Evolutionary conservation across 2,888 invertebrate species (phyloP).

Genomic region (Argyra leucocephala): DNA sequence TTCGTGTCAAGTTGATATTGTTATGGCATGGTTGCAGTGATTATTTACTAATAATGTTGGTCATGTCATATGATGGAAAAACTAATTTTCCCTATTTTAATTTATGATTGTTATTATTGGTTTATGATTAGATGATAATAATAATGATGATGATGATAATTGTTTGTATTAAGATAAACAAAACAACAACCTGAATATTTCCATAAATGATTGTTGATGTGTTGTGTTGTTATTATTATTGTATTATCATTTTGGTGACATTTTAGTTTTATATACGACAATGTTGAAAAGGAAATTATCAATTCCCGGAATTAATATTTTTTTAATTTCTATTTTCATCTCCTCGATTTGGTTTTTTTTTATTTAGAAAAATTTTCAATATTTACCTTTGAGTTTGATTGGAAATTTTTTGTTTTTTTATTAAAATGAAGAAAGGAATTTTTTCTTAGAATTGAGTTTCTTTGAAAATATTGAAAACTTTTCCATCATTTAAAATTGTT

Average conservation of each 20-base stretch:
- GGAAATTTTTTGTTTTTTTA: no score
- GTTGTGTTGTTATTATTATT: no score
- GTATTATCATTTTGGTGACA: no score
- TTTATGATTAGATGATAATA: not conserved
- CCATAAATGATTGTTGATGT: not conserved
- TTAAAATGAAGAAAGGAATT: no score
- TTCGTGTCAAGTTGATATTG: no score
- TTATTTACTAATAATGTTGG: not conserved
- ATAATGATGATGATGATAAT: not conserved
- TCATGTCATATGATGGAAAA: not conserved
- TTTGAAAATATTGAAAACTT: not conserved
- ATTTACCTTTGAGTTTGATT: no score
- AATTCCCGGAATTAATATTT: conserved; percentile 6
- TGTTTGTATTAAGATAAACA: not conserved
- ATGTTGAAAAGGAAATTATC: not conserved
- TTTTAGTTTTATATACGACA: not conserved
- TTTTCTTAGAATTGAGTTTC: no score
- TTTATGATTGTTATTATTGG: not conserved
- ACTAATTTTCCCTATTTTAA: not conserved
- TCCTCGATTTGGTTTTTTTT: not conserved
- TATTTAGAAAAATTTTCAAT: not conserved
- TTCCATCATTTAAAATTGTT: not conserved
- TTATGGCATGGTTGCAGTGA: no score
- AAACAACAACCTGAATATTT: not conserved
- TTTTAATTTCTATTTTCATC: not conserved